Evolutionary conservation across 2,888 invertebrate species (phyloP).

Genomic region (Chrysolina americana): DNA sequence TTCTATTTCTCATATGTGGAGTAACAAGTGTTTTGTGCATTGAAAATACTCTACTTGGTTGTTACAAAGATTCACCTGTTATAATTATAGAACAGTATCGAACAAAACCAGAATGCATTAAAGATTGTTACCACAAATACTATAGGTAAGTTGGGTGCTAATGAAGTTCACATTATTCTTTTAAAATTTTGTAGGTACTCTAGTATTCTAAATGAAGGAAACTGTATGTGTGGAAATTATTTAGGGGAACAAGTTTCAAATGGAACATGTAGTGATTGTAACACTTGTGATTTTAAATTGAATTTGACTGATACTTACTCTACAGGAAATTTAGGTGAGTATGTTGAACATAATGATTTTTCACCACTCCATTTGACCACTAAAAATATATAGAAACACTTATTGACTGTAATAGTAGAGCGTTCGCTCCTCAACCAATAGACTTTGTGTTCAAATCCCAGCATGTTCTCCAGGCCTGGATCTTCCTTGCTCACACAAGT

Average conservation of each 20-base stretch:
- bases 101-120: constrained; percentile 53
- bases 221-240: constrained; percentile 62
- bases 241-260: constrained; percentile 60
- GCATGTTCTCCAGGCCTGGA: too few relatives aligned
- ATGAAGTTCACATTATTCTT: constrained; percentile 23
- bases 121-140: constrained; percentile 56
- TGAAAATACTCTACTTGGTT: constrained; percentile 55
- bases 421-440: too few relatives aligned
- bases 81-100: constrained; percentile 49
- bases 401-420: too few relatives aligned
- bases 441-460: too few relatives aligned
- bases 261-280: constrained; percentile 54
- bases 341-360: not conserved
- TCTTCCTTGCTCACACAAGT: too few relatives aligned
- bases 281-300: constrained; percentile 51
- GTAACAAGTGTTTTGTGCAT: constrained; percentile 34
- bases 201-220: constrained; percentile 52
- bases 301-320: constrained; percentile 59
- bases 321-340: constrained; percentile 61
- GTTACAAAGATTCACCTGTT: constrained; percentile 55
- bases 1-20: constrained; percentile 35
- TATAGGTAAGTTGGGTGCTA: constrained; percentile 54
- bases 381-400: too few relatives aligned
- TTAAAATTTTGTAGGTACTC: constrained; percentile 57
- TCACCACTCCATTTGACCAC: too few relatives aligned